Percentiles rank a stretch among this genome's conserved stretches.
phyloP scores from a whole-genome alignment of 2,113 vertebrate species.

The Speoplatyrhinus poulsoni region DNA sequence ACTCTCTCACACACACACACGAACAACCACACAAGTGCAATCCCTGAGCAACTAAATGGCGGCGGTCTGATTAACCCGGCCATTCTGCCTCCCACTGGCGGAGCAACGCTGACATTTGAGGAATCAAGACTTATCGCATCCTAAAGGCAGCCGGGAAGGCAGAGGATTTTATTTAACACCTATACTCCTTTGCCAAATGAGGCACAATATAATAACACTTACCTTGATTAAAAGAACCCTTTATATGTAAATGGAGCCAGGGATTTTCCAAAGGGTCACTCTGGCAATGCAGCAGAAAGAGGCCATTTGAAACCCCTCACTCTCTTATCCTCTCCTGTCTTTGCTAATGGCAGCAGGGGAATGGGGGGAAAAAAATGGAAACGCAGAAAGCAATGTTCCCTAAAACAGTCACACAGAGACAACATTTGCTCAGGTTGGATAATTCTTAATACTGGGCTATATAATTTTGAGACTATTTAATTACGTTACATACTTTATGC shows the following conservation, averaged over 20 bases:
- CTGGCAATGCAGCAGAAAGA: conserved; percentile 85
- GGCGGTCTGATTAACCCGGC: conserved; percentile 93
- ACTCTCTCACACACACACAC: conserved; percentile 38
- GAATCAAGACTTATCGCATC: conserved; percentile 96
- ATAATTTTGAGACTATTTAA: conserved; percentile 99
- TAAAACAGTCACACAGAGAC: conserved; percentile 99
- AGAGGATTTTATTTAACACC: conserved; percentile 95
- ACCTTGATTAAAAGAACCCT: conserved; percentile 99
- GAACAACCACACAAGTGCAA: conserved; percentile 34
- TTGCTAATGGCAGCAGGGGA: conserved; percentile 87
- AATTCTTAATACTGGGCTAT: conserved; percentile 99
- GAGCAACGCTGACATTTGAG: conserved; percentile 98
- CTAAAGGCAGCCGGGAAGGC: conserved; percentile 85
- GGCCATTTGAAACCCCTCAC: conserved; percentile 84
- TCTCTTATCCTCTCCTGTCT: conserved; percentile 79
- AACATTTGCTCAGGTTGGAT: conserved; percentile 99
- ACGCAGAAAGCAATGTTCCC: conserved; percentile 97
- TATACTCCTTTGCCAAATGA: conserved; percentile 98
- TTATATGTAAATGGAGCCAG: conserved; percentile 98
- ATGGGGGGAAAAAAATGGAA: conserved; percentile 60
- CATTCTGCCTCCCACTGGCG: conserved; percentile 90
- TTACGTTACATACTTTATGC: conserved; percentile 99
- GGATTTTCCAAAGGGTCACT: conserved; percentile 89
- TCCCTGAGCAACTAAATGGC: conserved; percentile 86
- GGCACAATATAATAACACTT: conserved; percentile 98